phyloP scores from a whole-genome alignment of 1,140 invertebrate genomes.

The Aphis gossypii region DNA sequence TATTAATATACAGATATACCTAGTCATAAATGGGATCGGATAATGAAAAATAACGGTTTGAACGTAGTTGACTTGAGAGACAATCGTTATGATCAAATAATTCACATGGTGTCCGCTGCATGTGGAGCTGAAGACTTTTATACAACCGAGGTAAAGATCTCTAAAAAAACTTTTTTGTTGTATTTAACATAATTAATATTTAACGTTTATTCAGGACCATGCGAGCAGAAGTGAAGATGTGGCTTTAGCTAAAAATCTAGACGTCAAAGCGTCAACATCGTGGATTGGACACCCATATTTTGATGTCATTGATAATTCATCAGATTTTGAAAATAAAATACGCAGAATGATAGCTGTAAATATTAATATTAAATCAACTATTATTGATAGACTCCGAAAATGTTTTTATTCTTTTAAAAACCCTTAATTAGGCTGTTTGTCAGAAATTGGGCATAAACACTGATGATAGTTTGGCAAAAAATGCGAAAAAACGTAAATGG shows the following conservation, averaged over 20 bases:
- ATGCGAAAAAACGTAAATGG: constrained; percentile 94
- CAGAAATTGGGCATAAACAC: constrained; percentile 94
- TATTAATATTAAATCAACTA: not conserved
- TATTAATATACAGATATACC: constrained; percentile 60
- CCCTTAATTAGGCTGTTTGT: constrained; percentile 76
- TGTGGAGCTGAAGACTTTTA: constrained; percentile 98
- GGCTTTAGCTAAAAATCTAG: constrained; percentile 83
- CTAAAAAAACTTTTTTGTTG: not conserved
- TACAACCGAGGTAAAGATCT: constrained; percentile 76
- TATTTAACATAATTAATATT: not conserved
- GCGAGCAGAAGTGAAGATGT: constrained; percentile 87
- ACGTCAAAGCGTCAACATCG: constrained; percentile 89
- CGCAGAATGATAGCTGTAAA: constrained; percentile 85
- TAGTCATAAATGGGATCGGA: constrained; percentile 89
- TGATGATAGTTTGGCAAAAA: constrained; percentile 86
- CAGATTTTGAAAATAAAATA: constrained; percentile 96
- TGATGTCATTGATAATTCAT: constrained; percentile 97
- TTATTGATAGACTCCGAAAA: not conserved
- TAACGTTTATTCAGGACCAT: constrained; percentile 74
- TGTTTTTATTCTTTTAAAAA: constrained; percentile 38
- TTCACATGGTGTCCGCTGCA: constrained; percentile 94
- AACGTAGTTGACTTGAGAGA: constrained; percentile 94
- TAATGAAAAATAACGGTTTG: constrained; percentile 86
- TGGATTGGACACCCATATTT: constrained; percentile 99
- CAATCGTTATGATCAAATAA: constrained; percentile 95